Conservation (phyloP, 2,113 vertebrate genomes). For the Rhineura floridana region DNA sequence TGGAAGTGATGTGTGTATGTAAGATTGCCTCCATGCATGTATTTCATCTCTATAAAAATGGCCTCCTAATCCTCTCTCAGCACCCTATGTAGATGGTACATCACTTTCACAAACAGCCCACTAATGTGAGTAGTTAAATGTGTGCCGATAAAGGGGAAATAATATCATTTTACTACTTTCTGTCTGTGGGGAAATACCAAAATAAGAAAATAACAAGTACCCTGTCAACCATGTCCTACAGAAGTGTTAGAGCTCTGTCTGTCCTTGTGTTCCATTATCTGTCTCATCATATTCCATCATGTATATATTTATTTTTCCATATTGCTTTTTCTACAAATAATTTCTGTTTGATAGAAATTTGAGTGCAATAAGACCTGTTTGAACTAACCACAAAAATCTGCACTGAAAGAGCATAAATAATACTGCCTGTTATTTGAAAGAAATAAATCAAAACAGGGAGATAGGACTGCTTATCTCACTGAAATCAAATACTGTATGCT, state of each 20-base stretch:
- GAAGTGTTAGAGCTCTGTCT: background rate
- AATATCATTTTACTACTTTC: conserved; percentile 59
- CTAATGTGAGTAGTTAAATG: conserved; percentile 23
- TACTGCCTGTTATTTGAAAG: conserved; percentile 26
- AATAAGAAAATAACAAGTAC: conserved; percentile 33
- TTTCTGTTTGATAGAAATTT: conserved; percentile 43
- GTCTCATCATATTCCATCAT: conserved; percentile 1
- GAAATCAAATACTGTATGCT: conserved; percentile 13
- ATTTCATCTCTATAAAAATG: background rate
- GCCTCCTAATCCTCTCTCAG: background rate
- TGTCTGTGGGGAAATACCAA: conserved; percentile 18
- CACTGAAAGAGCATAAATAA: conserved; percentile 48
- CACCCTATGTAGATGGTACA: background rate
- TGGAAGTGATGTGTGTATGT: background rate
- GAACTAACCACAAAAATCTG: background rate
- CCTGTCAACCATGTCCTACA: conserved; percentile 36
- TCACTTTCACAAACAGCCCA: background rate
- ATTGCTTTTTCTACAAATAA: conserved; percentile 18
- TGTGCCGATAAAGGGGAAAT: conserved; percentile 42
- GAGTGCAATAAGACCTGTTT: conserved; percentile 24
- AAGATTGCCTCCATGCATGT: background rate
- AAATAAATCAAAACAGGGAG: conserved; percentile 52
- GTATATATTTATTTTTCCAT: conserved; percentile 36
- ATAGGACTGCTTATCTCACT: conserved; percentile 42
- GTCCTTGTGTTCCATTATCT: conserved; percentile 2